Evolutionary conservation across 1,140 invertebrate species (phyloP).

Genomic region (Idris sp.): DNA sequence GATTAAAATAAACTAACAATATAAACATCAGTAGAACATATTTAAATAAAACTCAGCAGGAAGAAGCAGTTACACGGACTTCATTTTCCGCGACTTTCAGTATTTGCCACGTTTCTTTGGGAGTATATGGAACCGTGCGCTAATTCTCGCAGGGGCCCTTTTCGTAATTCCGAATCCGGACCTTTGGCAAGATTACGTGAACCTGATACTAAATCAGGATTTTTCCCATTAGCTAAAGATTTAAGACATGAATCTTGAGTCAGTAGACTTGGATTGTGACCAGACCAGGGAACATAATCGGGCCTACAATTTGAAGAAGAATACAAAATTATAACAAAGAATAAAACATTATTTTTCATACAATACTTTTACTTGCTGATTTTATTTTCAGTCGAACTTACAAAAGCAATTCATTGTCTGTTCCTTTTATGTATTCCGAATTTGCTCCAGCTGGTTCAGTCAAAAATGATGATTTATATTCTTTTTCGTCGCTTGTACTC

Average conservation of each 20-base stretch:
- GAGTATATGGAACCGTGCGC: slow-evolving; percentile 85
- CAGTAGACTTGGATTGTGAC: slow-evolving; percentile 80
- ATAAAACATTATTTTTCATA: too few species aligned
- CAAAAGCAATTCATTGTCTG: slow-evolving; percentile 83
- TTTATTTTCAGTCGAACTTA: too few species aligned
- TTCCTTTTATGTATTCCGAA: slow-evolving; percentile 80
- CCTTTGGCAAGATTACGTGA: slow-evolving; percentile 79
- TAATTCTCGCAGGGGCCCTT: slow-evolving; percentile 81
- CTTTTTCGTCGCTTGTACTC: slow-evolving; percentile 75
- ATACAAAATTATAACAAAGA: too few species aligned
- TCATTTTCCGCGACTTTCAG: slow-evolving; percentile 80
- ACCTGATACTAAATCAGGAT: slow-evolving; percentile 76
- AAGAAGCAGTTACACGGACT: slow-evolving; percentile 73
- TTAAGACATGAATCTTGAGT: slow-evolving; percentile 70
- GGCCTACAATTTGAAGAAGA: too few species aligned
- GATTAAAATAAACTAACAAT: too few species aligned
- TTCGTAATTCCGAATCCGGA: slow-evolving; percentile 81
- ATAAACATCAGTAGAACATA: neutral
- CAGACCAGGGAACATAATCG: slow-evolving; percentile 85
- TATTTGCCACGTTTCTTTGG: slow-evolving; percentile 77
- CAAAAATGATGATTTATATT: slow-evolving; percentile 79
- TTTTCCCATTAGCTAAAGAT: slow-evolving; percentile 78
- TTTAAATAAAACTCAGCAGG: slow-evolving; percentile 52
- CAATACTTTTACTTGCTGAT: too few species aligned
- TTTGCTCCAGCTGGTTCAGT: slow-evolving; percentile 81